A percentile compares a stretch with the other conserved stretches of the same genome.
Conservation (phyloP, 2,113 vertebrate species). For the Apteryx mantelli region DNA sequence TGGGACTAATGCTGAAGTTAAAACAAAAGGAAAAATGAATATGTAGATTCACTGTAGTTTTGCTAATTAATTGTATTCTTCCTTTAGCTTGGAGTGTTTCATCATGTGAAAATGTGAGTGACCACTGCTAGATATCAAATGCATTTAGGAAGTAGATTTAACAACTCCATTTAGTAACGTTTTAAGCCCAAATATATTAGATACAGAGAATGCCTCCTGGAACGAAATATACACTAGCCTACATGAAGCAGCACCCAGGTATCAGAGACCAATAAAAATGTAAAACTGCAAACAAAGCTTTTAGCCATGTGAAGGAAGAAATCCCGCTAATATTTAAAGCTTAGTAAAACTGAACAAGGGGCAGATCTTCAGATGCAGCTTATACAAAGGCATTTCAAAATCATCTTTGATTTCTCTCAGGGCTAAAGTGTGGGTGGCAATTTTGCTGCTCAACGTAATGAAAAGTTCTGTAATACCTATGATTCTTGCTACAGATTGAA, state of each 20-base stretch:
- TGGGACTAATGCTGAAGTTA: neutral
- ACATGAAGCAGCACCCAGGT: neutral
- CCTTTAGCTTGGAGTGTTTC: rapidly evolving
- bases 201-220: neutral
- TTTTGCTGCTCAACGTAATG: neutral
- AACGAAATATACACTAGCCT: neutral
- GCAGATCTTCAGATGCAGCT: neutral
- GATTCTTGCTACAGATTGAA: neutral
- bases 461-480: neutral
- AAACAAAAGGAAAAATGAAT: neutral
- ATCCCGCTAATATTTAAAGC: neutral
- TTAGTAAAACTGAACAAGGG: neutral
- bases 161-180: neutral
- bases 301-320: neutral
- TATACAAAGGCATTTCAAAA: neutral
- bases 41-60: neutral
- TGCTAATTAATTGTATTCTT: neutral
- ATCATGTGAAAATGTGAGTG: rapidly evolving
- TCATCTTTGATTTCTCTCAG: neutral
- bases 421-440: rapidly evolving
- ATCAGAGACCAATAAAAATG: neutral
- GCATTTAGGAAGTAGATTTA: neutral
- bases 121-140: neutral
- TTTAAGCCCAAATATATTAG: neutral
- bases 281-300: neutral